Conservation (phyloP, 2,797 vertebrate species). For the Hydrolagus colliei region DNA sequence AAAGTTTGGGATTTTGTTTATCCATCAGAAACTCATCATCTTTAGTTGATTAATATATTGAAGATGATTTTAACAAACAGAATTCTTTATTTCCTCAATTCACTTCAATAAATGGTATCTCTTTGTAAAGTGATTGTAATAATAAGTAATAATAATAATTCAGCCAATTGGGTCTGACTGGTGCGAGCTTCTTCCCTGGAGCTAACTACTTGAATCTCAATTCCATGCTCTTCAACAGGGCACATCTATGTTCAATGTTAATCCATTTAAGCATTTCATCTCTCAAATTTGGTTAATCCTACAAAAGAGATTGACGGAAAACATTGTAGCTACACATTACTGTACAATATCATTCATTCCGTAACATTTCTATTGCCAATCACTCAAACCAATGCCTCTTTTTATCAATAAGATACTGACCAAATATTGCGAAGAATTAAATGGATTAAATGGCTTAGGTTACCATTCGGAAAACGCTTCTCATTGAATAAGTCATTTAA, state of each 20-base stretch:
- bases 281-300: neutral
- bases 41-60: neutral
- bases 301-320: too few species aligned
- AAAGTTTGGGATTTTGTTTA: neutral
- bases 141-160: too few species aligned
- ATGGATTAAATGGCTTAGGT: neutral
- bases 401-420: neutral
- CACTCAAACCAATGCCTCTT: neutral
- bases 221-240: too few species aligned
- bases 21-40: neutral
- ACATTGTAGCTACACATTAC: neutral
- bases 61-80: neutral
- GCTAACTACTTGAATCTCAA: too few species aligned
- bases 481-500: neutral
- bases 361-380: neutral
- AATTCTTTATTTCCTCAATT: neutral
- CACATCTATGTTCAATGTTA: neutral
- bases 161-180: too few species aligned
- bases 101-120: neutral
- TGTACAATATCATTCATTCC: neutral
- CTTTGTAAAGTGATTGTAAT: neutral
- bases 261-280: neutral
- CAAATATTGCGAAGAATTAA: neutral
- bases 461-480: neutral
- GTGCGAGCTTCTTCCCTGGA: too few species aligned